Evolutionary conservation across 2,797 vertebrate genomes (phyloP).

Genomic region (Helarctos malayanus): DNA sequence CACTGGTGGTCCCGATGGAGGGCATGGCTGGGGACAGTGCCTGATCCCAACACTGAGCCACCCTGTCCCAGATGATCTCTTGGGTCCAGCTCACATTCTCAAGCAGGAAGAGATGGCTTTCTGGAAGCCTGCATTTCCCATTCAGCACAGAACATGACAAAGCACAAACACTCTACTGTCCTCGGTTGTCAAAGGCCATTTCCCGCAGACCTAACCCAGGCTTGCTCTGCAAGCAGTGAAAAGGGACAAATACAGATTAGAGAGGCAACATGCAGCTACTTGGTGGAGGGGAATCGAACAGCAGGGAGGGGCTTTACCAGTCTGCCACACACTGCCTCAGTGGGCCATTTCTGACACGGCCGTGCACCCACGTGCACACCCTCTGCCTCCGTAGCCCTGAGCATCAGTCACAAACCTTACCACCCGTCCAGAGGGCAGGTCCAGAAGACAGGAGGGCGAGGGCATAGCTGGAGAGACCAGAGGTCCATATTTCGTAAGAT

Average conservation of each 20-base stretch:
- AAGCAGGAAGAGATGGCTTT: neutral
- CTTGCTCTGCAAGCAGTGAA: slow-evolving; percentile 72
- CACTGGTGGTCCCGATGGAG: neutral
- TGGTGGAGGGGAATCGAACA: neutral
- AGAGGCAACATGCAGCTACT: slow-evolving; percentile 56
- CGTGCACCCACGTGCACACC: neutral
- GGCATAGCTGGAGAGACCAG: neutral
- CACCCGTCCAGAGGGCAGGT: neutral
- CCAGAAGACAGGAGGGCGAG: neutral
- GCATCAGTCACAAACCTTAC: neutral
- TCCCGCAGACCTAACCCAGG: slow-evolving; percentile 48
- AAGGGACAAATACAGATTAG: neutral
- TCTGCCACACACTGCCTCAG: neutral
- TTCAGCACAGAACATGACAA: slow-evolving; percentile 29
- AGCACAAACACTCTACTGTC: neutral
- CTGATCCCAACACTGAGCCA: neutral
- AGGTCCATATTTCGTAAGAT: neutral
- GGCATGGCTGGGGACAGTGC: neutral
- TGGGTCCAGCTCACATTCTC: neutral
- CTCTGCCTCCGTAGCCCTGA: neutral
- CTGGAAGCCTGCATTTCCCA: neutral
- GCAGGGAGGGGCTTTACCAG: neutral
- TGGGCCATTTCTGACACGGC: neutral
- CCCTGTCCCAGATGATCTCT: neutral
- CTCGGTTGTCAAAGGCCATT: slow-evolving; percentile 21